Evolutionary conservation across 2,797 vertebrate genomes (phyloP), one percentile per base, ranked within the genome.

Genomic region (Dendrocincla fuliginosa): DNA sequence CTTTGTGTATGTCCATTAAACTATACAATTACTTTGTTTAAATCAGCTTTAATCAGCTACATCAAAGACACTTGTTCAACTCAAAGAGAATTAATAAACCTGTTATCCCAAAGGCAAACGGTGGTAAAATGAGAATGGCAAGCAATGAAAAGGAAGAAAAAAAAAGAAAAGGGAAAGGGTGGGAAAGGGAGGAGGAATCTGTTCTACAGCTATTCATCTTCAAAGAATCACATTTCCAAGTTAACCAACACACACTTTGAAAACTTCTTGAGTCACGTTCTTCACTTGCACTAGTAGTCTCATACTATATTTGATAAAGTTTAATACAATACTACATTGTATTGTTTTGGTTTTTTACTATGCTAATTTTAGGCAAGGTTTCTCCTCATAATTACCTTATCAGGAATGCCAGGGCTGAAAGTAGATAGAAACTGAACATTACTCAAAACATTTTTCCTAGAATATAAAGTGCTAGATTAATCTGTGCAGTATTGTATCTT

Each of bases 21-120:
- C 80, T 77, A 86, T 11, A 35, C 28, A 76, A 83, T 35, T n/a
- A 28, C 52, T 81, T 90, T 0, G 1, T 80, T 80, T 70, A 93
- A 67, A 70, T 80, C 41, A 53, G 28, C 64, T 94, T 87, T 63
- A 89, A 94, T 90, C 65, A 93, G 61, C 74, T 88, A 84, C 84
- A 91, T 91, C 88, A 87, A 92, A 92, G 83, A 74, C 30, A 64
- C 33, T n/a, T 27, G 4, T 77, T 75, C 68, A 76, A 75, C 65
- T 86, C 59, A 60, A 60, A 81, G 61, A 61, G 33, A 90, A 81
- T 84, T 90, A 93, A 96, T 64, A 91, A 90, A 78, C 41, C 53
- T 90, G 61, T 50, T 88, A 95, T 53, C 42, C 61, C 37, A 81
- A 84, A 84, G 83, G 76, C 71, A 87, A 87, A 73, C 2, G 1